Evolutionary conservation across 2,888 invertebrate species (phyloP).

Genomic region (Callyntrura guangdongensis): DNA sequence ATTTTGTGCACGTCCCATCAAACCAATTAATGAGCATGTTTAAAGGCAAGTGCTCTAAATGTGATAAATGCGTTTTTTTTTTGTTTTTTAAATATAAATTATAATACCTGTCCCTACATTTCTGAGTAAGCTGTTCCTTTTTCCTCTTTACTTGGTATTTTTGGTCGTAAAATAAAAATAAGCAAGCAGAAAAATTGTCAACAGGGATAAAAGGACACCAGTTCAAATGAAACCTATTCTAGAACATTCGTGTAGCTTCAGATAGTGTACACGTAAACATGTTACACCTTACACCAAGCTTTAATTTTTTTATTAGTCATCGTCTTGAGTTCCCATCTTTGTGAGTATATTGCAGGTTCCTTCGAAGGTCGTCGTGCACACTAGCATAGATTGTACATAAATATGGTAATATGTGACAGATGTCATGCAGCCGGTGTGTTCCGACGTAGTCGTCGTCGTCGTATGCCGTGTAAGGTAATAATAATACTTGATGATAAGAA

Average conservation of each 20-base stretch:
- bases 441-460: no score
- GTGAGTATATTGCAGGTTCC: slow-evolving; percentile 27
- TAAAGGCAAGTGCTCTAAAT: neutral
- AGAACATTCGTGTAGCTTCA: neutral
- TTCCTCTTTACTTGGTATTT: no score
- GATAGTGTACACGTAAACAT: neutral
- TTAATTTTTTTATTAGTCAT: slow-evolving; percentile 4
- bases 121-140: no score
- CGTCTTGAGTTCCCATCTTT: slow-evolving; percentile 25
- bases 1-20: neutral
- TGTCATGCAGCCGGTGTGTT: slow-evolving; percentile 75
- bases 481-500: slow-evolving; percentile 1
- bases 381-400: neutral
- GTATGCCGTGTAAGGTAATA: slow-evolving; percentile 38
- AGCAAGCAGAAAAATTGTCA: neutral
- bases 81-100: no score
- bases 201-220: slow-evolving; percentile 6
- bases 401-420: slow-evolving; percentile 64
- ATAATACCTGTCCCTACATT: no score
- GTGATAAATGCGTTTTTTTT: neutral
- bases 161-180: no score
- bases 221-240: neutral
- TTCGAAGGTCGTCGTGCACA: slow-evolving; percentile 57
- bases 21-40: neutral
- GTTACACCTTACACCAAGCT: neutral